Evolutionary conservation across 2,888 invertebrate genomes (phyloP).

Genomic region (Mactromeris polynyma): DNA sequence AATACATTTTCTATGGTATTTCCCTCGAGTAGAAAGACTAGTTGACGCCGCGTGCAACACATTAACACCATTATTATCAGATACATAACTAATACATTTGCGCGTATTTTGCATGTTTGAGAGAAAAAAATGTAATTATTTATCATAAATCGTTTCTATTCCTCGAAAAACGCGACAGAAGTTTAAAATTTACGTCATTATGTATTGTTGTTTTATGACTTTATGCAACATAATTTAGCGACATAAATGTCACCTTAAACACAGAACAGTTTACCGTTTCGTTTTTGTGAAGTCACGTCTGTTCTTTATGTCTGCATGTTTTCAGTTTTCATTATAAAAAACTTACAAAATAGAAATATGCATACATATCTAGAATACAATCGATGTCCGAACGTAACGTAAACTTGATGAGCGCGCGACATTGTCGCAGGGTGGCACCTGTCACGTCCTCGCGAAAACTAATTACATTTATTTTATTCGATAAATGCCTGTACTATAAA

Average conservation of each 20-base stretch:
- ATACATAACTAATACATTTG: background rate
- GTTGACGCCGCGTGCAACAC: background rate
- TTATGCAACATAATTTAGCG: background rate
- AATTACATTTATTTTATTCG: too few species aligned
- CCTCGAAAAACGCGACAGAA: background rate
- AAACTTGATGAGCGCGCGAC: too few species aligned
- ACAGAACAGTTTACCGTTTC: background rate
- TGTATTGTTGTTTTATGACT: background rate
- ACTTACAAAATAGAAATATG: too few species aligned
- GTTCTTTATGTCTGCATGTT: background rate
- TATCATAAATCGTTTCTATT: background rate
- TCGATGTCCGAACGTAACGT: too few species aligned
- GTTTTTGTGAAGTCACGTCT: background rate
- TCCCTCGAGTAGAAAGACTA: background rate
- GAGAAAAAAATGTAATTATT: background rate
- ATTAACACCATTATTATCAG: background rate
- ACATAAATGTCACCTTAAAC: background rate
- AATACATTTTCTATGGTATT: background rate
- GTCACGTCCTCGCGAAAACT: too few species aligned
- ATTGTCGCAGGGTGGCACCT: too few species aligned
- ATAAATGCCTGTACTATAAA: too few species aligned
- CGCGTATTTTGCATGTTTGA: background rate
- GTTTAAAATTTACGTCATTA: background rate
- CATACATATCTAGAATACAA: too few species aligned
- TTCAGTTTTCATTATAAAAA: background rate